These are phyloP conservation scores for Eira barbara DNA, from an alignment of 2,113 vertebrate species.

Conservation along the genomic window DNA sequence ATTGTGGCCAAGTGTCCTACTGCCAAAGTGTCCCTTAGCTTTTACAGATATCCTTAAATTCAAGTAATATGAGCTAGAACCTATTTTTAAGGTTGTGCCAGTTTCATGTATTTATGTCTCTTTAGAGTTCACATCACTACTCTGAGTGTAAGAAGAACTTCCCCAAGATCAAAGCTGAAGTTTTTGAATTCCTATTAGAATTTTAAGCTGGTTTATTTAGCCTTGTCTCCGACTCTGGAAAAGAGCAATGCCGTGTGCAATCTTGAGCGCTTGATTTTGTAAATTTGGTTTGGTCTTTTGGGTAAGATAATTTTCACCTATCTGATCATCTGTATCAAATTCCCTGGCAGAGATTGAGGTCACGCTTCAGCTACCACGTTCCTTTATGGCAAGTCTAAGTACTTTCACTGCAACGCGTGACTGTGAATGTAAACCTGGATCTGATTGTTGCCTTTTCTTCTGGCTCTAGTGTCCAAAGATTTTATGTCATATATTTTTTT, in stretches of 20 bases:
- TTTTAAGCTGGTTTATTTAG: slow-evolving; percentile 14
- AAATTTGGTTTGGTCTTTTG: not conserved
- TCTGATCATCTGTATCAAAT: not conserved
- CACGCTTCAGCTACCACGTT: not conserved
- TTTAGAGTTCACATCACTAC: not conserved
- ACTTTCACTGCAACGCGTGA: not conserved
- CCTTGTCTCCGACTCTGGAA: not conserved
- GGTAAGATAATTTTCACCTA: not conserved
- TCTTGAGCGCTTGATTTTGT: not conserved
- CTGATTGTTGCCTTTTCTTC: not conserved
- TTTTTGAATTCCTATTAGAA: not conserved
- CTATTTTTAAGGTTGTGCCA: not conserved
- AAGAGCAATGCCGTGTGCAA: not conserved
- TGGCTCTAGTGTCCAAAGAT: not conserved
- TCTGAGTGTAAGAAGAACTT: not conserved
- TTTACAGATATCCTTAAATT: not conserved
- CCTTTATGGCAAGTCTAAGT: not conserved
- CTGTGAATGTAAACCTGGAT: not conserved
- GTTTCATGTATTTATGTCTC: not conserved
- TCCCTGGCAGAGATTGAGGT: not conserved
- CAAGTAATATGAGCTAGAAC: not conserved
- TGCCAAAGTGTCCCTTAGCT: not conserved
- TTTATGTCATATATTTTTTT: not conserved
- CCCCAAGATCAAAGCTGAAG: not conserved
- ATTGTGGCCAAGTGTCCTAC: not conserved